Conservation (phyloP, 2,113 vertebrate genomes). For the Stigmatopora nigra region DNA sequence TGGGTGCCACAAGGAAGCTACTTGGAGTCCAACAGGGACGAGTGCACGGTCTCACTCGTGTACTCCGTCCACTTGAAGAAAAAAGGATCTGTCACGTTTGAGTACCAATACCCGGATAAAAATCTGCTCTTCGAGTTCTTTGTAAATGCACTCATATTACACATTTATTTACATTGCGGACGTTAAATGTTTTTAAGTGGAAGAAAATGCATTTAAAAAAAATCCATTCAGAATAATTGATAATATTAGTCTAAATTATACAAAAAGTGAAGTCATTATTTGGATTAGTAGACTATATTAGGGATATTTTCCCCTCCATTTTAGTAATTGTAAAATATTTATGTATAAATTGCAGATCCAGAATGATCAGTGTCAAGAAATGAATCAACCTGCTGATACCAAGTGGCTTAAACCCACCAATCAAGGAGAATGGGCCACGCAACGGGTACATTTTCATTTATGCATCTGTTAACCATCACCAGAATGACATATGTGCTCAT, state of each 20-base stretch:
- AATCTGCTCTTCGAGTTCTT: conserved; percentile 97
- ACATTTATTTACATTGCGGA: not conserved
- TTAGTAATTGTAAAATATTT: not conserved
- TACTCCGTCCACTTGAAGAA: conserved; percentile 96
- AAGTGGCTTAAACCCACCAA: conserved; percentile 91
- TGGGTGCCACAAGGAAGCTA: conserved; percentile 90
- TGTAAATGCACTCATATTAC: conserved; percentile 69
- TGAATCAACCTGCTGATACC: conserved; percentile 76
- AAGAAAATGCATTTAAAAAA: too few species aligned
- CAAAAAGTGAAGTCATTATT: too few species aligned
- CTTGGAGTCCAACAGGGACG: conserved; percentile 91
- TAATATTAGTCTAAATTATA: too few species aligned
- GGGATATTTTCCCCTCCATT: not conserved
- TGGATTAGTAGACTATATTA: too few species aligned
- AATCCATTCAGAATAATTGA: too few species aligned
- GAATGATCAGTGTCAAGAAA: conserved; percentile 96
- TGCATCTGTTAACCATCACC: not conserved
- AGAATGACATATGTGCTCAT: too few species aligned
- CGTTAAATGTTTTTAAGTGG: not conserved
- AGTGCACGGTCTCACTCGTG: conserved; percentile 93
- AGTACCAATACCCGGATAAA: conserved; percentile 95
- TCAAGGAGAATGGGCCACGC: conserved; percentile 84
- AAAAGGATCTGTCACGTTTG: conserved; percentile 84
- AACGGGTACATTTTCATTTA: conserved; percentile 71
- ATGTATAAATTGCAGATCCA: conserved; percentile 76